These are phyloP conservation scores for Tympanoctomys barrerae DNA, from an alignment of 2,797 vertebrate genomes.

Conservation along the genomic window DNA sequence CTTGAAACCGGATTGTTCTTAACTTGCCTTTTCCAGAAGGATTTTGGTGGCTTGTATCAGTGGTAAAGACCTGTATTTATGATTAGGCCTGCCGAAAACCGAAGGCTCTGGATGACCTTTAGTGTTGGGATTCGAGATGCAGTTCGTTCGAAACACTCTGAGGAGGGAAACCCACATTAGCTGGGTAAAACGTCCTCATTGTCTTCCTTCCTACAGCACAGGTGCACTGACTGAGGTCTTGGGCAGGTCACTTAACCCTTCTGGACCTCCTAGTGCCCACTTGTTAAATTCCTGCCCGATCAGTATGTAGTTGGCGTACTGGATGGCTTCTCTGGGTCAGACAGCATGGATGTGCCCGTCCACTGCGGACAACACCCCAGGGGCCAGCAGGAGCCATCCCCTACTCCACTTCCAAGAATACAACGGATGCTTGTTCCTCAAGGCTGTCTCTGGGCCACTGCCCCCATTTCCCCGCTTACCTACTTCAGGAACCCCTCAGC, in stretches of 20 bases:
- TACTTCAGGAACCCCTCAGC: neutral
- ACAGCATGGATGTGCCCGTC: neutral
- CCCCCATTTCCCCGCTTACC: neutral
- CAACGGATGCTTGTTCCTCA: neutral
- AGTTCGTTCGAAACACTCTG: neutral
- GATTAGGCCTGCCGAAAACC: neutral
- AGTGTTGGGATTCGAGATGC: neutral
- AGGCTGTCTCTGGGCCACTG: neutral
- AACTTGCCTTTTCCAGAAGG: constrained; percentile 24
- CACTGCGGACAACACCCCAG: neutral
- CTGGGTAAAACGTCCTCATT: neutral
- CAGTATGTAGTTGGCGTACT: too few species aligned
- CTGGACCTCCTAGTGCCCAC: neutral
- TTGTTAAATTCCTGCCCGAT: neutral
- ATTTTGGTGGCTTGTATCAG: neutral
- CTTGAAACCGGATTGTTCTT: constrained; percentile 12
- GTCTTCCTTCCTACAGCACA: neutral
- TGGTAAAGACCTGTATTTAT: neutral
- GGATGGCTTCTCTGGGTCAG: neutral
- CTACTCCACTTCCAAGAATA: too few species aligned
- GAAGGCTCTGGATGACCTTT: neutral
- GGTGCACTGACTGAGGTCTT: neutral
- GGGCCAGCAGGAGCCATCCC: neutral
- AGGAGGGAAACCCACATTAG: neutral
- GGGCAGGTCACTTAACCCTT: neutral